Evolutionary conservation across 2,113 vertebrate species (phyloP).

Genomic region (Pavo muticus): DNA sequence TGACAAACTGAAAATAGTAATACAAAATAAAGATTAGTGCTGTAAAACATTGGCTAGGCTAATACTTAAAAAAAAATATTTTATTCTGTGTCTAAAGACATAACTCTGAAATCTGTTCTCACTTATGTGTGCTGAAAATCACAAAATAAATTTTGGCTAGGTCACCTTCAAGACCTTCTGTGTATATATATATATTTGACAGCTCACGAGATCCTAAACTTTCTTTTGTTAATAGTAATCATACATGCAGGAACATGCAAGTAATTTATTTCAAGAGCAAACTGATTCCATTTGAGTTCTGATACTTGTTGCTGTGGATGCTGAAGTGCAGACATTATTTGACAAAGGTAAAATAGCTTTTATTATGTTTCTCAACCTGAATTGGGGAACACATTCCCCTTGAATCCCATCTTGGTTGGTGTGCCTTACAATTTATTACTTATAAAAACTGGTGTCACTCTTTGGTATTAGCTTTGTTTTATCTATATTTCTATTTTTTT

Average conservation of each 20-base stretch:
- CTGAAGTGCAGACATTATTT: constrained; percentile 45
- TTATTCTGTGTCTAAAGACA: neutral
- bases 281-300: constrained; percentile 5
- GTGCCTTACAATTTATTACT: neutral
- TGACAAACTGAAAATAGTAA: neutral
- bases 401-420: neutral
- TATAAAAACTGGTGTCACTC: neutral
- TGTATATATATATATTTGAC: neutral
- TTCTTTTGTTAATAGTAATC: neutral
- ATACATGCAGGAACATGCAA: neutral
- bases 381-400: neutral
- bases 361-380: constrained; percentile 1
- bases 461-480: neutral
- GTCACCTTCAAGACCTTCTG: constrained; percentile 13
- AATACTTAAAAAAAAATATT: neutral
- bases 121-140: neutral
- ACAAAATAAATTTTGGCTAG: neutral
- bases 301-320: constrained; percentile 10
- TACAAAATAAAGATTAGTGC: neutral
- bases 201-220: constrained; percentile 24
- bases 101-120: neutral
- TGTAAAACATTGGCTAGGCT: neutral
- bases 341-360: constrained; percentile 24
- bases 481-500: neutral
- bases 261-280: constrained; percentile 51